Base-by-base conservation (phyloP, 1,140 invertebrate species). In the Drosophila sproati region DNA sequence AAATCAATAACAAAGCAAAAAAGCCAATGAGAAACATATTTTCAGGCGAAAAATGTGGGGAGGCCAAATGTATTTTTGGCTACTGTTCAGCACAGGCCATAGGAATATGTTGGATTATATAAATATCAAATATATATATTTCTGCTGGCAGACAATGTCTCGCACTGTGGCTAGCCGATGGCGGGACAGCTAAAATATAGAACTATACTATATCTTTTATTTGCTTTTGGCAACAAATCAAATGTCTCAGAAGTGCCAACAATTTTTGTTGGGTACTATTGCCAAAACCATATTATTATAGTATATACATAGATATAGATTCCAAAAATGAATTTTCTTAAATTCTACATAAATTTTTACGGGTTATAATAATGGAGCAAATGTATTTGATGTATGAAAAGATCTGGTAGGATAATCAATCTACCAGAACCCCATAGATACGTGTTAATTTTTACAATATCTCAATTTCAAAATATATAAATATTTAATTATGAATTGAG, bases 11-110 rank as follows among this genome's bases (percentile, higher is more conserved):
- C 66, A 57, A 43, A 51, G 31, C 45, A 51, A n/a, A 74, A 70
- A 68, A 37, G 28, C 31, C 31, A 73, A 73, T 68, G 62, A 66
- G 63, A 82, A 78, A 60, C 34, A 20, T 47, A 75, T 78, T 78
- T 79, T 80, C 79, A 68, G 35, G 61, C 68, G 76, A 79, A 87
- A 67, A 63, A 64, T 67, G 51, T 67, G 62, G 67, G 54, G 71
- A 82, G 76, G 80, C 77, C 77, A 80, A 20, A 80, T 63, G 67
- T 88, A 88, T 88, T 88, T 88, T 83, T 85, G 83, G 83, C 80
- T 71, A 69, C 43, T 52, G 68, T 66, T 87, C 78, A 76, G 69
- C 74, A 56, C 69, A 28, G 50, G 45, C 8, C 50, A 59, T 60
- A 51, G 57, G 61, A 67, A 71, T 20, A 73, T 52, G 20, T 47